Percentiles rank a stretch among this genome's conserved stretches.
Conservation (phyloP, 2,888 invertebrate genomes). For the Chorisops tibialis region DNA sequence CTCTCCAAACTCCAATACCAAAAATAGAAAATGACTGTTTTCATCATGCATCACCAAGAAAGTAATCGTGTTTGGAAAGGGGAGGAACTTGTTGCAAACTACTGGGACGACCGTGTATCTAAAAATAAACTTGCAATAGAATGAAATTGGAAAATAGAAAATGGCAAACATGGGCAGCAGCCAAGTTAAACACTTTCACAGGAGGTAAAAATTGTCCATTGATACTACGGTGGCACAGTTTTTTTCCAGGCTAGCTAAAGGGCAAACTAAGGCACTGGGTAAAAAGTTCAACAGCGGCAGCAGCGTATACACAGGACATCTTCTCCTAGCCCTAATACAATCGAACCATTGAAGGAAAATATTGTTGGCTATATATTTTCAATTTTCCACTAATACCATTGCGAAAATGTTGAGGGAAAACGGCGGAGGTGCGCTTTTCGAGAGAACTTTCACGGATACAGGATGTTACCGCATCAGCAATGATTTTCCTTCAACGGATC, state of each 20-base stretch:
- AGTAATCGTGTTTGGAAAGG: no score
- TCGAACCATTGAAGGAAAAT: no score
- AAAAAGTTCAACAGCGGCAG: slow-evolving; percentile 14
- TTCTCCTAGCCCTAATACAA: not conserved
- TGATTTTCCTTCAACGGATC: not conserved
- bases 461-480: no score
- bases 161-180: not conserved
- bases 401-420: no score
- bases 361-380: no score
- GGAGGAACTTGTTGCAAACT: slow-evolving; percentile 22
- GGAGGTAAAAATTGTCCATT: slow-evolving; percentile 3
- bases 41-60: no score
- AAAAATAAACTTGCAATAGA: slow-evolving; percentile 16
- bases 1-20: no score
- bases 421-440: not conserved
- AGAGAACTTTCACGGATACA: not conserved
- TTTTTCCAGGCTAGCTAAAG: slow-evolving; percentile 10
- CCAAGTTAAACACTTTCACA: not conserved
- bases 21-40: no score
- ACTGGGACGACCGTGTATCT: slow-evolving; percentile 14
- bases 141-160: slow-evolving; percentile 10
- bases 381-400: no score
- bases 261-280: slow-evolving; percentile 18
- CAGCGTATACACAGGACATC: not conserved
- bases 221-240: not conserved